phyloP scores from a whole-genome alignment of 1,140 invertebrate genomes.

The Leptinotarsa lineolata region DNA sequence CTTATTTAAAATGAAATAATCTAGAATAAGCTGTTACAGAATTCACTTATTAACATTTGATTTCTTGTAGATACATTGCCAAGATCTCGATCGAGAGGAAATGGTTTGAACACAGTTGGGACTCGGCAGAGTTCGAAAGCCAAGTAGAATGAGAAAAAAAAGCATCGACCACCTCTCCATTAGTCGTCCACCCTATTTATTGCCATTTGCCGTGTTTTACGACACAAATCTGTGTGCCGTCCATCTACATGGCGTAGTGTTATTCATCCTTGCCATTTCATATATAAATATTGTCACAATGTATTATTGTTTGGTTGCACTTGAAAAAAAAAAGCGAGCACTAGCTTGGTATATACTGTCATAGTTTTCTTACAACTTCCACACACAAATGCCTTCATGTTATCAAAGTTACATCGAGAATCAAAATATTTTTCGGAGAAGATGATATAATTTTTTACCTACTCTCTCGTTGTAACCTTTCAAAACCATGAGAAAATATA shows the following conservation, averaged over 20 bases:
- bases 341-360: conserved; percentile 10
- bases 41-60: neutral
- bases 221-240: conserved; percentile 44
- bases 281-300: conserved; percentile 33
- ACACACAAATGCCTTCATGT: conserved; percentile 24
- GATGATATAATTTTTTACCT: conserved; percentile 26
- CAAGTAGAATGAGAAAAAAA: conserved; percentile 43
- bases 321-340: conserved; percentile 26
- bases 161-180: conserved; percentile 41
- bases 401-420: conserved; percentile 18
- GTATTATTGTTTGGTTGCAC: conserved; percentile 36
- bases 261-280: conserved; percentile 46
- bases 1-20: too few species aligned
- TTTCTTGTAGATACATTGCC: conserved; percentile 21
- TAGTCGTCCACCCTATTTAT: conserved; percentile 41
- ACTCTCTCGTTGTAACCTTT: conserved; percentile 22
- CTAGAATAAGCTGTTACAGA: too few species aligned
- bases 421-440: conserved; percentile 23
- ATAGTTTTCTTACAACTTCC: conserved; percentile 13
- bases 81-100: conserved; percentile 69
- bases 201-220: conserved; percentile 40
- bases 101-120: conserved; percentile 68
- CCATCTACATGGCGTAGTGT: conserved; percentile 41
- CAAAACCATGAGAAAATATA: conserved; percentile 19
- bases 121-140: conserved; percentile 55